These are phyloP conservation scores for Tursiops truncatus DNA, from an alignment of 2,113 vertebrate species.

Conservation along the genomic window DNA sequence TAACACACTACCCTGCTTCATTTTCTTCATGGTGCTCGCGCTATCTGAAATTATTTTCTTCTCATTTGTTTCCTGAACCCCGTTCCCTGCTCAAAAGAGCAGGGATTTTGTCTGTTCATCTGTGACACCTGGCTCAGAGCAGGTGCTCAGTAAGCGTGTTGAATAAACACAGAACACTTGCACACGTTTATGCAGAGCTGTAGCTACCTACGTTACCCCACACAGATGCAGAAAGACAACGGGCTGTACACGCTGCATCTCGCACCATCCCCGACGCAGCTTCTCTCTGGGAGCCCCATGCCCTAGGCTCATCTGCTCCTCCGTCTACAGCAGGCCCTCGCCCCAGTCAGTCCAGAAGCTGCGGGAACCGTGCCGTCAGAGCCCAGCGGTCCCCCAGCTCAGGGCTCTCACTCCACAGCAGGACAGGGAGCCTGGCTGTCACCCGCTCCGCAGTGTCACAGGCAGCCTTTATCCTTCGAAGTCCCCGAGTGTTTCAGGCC, in stretches of 20 bases:
- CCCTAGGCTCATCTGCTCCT: background rate
- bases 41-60: background rate
- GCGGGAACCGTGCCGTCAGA: background rate
- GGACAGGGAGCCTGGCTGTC: background rate
- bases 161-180: background rate
- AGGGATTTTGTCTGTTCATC: background rate
- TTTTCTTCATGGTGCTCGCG: background rate
- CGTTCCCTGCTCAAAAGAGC: background rate
- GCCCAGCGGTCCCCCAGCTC: background rate
- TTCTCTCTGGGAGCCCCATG: background rate
- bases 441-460: background rate
- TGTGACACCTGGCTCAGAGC: background rate
- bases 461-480: background rate
- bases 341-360: background rate
- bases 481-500: background rate
- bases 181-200: background rate
- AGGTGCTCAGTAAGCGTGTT: background rate
- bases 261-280: background rate
- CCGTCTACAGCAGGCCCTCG: background rate
- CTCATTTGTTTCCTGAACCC: background rate
- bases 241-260: background rate
- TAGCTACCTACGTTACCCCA: background rate
- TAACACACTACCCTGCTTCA: background rate
- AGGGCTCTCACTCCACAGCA: background rate
- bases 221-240: background rate